phyloP scores from a whole-genome alignment of 2,113 vertebrate genomes.

The Gambusia affinis region DNA sequence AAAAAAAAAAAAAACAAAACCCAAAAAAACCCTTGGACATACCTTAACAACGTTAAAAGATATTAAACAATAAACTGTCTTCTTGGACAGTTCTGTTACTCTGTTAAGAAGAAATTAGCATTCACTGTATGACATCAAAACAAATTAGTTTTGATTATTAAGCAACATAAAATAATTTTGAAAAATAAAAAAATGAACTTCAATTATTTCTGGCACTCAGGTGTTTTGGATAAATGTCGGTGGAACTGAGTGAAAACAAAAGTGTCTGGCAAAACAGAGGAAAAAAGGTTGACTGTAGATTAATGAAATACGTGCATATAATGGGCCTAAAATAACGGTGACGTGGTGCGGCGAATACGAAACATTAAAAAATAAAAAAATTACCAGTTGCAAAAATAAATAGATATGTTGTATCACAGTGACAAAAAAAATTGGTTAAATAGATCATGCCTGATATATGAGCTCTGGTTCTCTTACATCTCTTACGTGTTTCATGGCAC shows the following conservation, averaged over 20 bases:
- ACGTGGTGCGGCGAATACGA: constrained; percentile 32
- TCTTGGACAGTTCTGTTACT: background rate
- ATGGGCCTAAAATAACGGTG: constrained; percentile 38
- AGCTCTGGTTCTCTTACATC: constrained; percentile 80
- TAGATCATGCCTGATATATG: constrained; percentile 81
- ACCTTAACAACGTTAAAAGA: too few relatives aligned
- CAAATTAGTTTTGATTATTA: too few relatives aligned
- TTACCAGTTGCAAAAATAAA: constrained; percentile 37
- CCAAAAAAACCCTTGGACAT: too few relatives aligned
- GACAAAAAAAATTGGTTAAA: constrained; percentile 51
- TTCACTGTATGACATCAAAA: too few relatives aligned
- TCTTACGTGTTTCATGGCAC: constrained; percentile 83
- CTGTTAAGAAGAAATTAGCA: background rate
- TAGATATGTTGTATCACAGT: constrained; percentile 14
- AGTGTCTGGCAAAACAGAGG: constrained; percentile 31
- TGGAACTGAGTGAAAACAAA: constrained; percentile 5
- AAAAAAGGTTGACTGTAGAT: constrained; percentile 31
- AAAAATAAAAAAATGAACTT: too few relatives aligned
- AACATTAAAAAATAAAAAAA: constrained; percentile 35
- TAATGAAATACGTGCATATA: constrained; percentile 50
- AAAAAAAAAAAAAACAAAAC: too few relatives aligned
- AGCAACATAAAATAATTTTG: too few relatives aligned
- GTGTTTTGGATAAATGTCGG: too few relatives aligned
- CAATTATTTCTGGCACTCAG: too few relatives aligned
- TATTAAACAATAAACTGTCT: background rate